These are phyloP conservation scores for Globia sparganii DNA, from an alignment of 2,888 invertebrate genomes.

Conservation along the genomic window DNA sequence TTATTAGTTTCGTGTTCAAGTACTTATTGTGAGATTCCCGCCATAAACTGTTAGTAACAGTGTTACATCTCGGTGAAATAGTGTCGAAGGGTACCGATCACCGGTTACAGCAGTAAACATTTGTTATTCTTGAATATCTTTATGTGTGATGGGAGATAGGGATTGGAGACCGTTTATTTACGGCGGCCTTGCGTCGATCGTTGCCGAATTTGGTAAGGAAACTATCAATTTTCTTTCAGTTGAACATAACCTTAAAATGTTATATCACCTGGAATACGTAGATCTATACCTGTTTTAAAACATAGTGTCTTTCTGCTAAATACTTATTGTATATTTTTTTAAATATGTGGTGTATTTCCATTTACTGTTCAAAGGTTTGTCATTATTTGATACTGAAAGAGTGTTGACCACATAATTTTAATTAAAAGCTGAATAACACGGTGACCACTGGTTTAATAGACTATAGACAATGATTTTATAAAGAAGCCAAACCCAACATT, in stretches of 20 bases:
- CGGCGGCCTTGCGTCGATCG: conserved; percentile 97
- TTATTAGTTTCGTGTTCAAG: conserved; percentile 3
- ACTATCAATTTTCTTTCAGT: conserved; percentile 12
- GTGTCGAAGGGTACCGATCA: conserved; percentile 27
- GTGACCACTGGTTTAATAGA: background rate
- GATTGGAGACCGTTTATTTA: conserved; percentile 98
- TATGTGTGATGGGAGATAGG: conserved; percentile 93
- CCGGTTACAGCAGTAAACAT: conserved; percentile 57
- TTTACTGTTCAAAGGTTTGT: background rate
- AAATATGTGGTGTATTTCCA: background rate
- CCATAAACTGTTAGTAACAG: background rate
- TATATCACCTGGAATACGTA: conserved; percentile 49
- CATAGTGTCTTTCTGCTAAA: background rate
- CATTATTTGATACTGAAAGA: background rate
- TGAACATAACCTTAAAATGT: conserved; percentile 62
- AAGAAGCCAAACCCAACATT: background rate
- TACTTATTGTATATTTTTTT: background rate
- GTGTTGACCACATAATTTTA: background rate
- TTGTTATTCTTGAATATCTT: conserved; percentile 40
- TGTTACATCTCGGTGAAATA: conserved; percentile 10
- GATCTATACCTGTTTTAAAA: background rate
- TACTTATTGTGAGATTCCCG: conserved; percentile 3
- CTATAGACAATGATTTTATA: background rate
- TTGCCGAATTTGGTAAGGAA: conserved; percentile 96
- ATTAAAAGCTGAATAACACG: background rate